Evolutionary conservation across 1,140 invertebrate species (phyloP).

Genomic region (Drosophila hydei): DNA sequence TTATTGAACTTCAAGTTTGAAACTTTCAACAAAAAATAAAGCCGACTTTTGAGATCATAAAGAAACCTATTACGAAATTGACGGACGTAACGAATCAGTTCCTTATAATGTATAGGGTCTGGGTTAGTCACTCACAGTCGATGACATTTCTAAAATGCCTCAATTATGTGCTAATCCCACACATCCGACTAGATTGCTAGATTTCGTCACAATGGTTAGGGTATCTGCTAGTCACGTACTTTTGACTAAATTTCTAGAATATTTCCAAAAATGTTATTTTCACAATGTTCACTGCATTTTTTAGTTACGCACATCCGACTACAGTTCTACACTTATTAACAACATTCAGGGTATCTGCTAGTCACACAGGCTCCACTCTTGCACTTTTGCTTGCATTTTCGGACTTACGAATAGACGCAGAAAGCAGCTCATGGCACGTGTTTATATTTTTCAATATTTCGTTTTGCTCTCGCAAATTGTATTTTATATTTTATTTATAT

Average conservation of each 20-base stretch:
- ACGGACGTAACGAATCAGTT: no score
- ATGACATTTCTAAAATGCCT: no score
- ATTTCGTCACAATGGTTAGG: not conserved
- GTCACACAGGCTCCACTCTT: not conserved
- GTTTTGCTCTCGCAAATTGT: not conserved
- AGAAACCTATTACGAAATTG: no score
- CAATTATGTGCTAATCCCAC: no score
- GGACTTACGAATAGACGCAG: slow-evolving; percentile 72
- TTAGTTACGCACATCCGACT: not conserved
- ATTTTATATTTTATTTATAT: slow-evolving; percentile 7
- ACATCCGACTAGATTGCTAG: not conserved
- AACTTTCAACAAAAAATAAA: no score
- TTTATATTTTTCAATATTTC: slow-evolving; percentile 15
- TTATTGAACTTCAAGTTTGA: no score
- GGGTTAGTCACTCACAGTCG: not conserved
- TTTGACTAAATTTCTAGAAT: not conserved
- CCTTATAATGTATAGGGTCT: no score
- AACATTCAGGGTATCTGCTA: not conserved
- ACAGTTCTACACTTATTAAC: not conserved
- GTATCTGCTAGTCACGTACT: not conserved
- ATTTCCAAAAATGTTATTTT: not conserved
- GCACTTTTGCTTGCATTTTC: slow-evolving; percentile 1
- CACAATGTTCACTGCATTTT: not conserved
- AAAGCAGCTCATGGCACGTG: slow-evolving; percentile 73
- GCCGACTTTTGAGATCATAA: no score